Percentiles rank a stretch among this genome's conserved stretches.
phyloP scores from a whole-genome alignment of 2,113 vertebrate species.

The Notechis scutatus region DNA sequence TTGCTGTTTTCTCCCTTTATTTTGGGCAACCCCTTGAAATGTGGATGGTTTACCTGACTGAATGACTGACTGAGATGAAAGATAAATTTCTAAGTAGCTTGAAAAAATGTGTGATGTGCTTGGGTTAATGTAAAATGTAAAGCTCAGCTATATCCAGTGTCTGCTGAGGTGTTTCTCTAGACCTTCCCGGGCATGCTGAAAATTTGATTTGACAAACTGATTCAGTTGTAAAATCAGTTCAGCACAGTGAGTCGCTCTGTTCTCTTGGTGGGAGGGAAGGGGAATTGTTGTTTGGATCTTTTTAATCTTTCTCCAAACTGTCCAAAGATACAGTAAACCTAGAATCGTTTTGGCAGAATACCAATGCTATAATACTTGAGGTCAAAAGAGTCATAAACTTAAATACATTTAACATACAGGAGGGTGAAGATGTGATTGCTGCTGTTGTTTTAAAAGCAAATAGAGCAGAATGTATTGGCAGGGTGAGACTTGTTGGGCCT shows the following conservation, averaged over 20 bases:
- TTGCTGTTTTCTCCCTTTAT: not conserved
- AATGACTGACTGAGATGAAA: not conserved
- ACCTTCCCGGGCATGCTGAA: not conserved
- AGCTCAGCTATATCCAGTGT: not conserved
- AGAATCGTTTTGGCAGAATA: not conserved
- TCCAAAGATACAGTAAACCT: not conserved
- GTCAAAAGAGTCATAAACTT: not conserved
- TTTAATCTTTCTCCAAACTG: slow-evolving; percentile 46
- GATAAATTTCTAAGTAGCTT: not conserved
- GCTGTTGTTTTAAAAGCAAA: not conserved
- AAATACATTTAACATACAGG: not conserved
- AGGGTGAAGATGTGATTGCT: not conserved
- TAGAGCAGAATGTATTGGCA: not conserved
- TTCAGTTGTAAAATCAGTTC: not conserved
- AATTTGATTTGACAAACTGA: not conserved
- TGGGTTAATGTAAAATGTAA: not conserved
- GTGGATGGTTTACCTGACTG: slow-evolving; percentile 21
- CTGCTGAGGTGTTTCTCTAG: not conserved
- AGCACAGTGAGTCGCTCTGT: not conserved
- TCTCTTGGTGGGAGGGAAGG: not conserved
- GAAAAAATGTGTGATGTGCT: not conserved
- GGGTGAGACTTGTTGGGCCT: not conserved
- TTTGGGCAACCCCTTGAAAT: slow-evolving; percentile 2
- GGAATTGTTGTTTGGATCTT: not conserved
- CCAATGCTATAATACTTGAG: not conserved